A percentile compares a stretch with the other conserved stretches of the same genome.
phyloP scores from a whole-genome alignment of 2,797 vertebrate species.

The Nannoperca australis region DNA sequence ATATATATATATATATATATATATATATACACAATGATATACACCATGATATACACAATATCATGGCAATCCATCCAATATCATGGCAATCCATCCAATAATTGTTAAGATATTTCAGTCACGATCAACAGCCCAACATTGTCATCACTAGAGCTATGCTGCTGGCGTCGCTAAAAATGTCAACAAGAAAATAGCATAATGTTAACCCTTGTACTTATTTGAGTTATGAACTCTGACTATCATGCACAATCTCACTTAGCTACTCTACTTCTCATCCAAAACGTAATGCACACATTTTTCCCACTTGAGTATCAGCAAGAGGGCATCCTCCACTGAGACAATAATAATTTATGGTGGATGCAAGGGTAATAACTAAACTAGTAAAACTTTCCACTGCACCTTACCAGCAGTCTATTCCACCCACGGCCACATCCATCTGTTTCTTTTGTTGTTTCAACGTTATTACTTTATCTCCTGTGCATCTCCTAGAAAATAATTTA shows the following conservation, averaged over 20 bases:
- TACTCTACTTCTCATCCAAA: background rate
- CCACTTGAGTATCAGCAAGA: background rate
- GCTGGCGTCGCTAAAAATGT: background rate
- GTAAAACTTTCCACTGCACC: conserved; percentile 11
- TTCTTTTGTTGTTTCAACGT: conserved; percentile 12
- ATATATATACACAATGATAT: no score
- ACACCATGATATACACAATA: no score
- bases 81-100: background rate
- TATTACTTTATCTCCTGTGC: conserved; percentile 13
- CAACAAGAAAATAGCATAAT: background rate
- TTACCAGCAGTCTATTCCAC: background rate
- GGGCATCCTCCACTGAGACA: background rate
- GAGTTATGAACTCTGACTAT: background rate
- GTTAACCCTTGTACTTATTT: background rate
- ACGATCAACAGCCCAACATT: background rate
- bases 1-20: no score
- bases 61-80: no score
- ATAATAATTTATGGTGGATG: background rate
- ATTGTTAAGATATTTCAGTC: background rate
- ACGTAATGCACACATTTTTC: background rate
- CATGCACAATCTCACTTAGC: background rate
- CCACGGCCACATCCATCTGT: conserved; percentile 6
- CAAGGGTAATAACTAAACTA: conserved; percentile 10
- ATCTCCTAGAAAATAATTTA: no score
- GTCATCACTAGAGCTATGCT: background rate